phyloP scores from a whole-genome alignment of 2,797 vertebrate species.

The Notolepis coatsorum region DNA sequence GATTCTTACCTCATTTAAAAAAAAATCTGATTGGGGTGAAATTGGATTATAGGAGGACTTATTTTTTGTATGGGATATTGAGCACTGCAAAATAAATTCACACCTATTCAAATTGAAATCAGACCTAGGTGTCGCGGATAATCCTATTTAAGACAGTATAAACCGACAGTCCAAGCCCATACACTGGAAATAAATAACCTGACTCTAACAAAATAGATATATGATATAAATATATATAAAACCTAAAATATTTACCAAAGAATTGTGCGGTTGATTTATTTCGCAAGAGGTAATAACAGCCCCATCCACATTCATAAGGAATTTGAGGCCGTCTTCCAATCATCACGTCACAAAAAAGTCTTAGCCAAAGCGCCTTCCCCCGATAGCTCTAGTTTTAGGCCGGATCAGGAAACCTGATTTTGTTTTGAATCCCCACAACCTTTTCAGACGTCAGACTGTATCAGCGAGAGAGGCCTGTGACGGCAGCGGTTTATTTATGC shows the following conservation, averaged over 20 bases:
- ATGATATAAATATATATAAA: constrained; percentile 50
- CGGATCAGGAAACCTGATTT: constrained; percentile 81
- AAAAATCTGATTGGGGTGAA: constrained; percentile 76
- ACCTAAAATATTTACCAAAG: constrained; percentile 72
- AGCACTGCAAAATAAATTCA: constrained; percentile 85
- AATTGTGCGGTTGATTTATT: constrained; percentile 73
- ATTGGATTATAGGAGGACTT: constrained; percentile 85
- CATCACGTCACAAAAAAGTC: constrained; percentile 81
- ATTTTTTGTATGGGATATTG: constrained; percentile 87
- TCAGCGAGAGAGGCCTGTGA: constrained; percentile 72
- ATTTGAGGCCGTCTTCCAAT: constrained; percentile 76
- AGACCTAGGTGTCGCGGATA: constrained; percentile 85
- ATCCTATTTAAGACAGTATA: constrained; percentile 85
- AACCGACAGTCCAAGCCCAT: constrained; percentile 81
- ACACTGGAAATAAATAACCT: constrained; percentile 79
- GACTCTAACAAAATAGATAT: constrained; percentile 66
- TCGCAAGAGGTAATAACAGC: constrained; percentile 76
- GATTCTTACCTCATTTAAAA: constrained; percentile 82
- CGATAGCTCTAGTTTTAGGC: constrained; percentile 75
- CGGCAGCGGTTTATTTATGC: constrained; percentile 74
- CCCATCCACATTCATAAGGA: constrained; percentile 85
- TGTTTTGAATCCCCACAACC: constrained; percentile 78
- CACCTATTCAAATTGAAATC: constrained; percentile 90
- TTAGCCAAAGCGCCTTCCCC: constrained; percentile 79
- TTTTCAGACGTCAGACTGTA: constrained; percentile 78